Conservation (phyloP, 2,888 invertebrate genomes). For the Trissolcus brochymenae region DNA sequence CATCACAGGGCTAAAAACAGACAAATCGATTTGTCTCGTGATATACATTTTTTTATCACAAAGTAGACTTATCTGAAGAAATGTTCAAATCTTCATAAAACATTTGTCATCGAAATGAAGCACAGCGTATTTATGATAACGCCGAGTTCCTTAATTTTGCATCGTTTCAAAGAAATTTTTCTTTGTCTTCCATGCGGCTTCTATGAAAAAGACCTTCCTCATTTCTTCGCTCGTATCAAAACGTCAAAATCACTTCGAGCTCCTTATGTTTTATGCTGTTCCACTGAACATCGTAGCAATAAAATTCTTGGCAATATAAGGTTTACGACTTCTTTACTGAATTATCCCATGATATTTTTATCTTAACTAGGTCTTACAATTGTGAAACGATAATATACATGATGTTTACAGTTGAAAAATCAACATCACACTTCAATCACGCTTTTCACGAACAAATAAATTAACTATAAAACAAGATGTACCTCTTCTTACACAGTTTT, state of each 20-base stretch:
- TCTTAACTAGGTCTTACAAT: constrained; percentile 1
- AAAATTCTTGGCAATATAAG: too few species aligned
- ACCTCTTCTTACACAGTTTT: too few species aligned
- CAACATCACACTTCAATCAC: not conserved
- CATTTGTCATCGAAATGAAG: constrained; percentile 23
- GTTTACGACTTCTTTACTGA: too few species aligned
- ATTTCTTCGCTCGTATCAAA: constrained; percentile 13
- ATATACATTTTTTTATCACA: too few species aligned
- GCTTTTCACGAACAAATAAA: too few species aligned
- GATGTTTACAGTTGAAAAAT: constrained; percentile 1
- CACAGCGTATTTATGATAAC: constrained; percentile 15
- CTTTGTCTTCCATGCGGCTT: constrained; percentile 9
- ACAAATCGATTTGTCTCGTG: too few species aligned
- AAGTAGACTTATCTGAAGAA: too few species aligned
- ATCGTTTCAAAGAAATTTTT: constrained; percentile 16
- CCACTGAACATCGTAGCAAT: constrained; percentile 11
- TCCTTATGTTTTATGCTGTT: constrained; percentile 12
- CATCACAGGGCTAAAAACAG: too few species aligned
- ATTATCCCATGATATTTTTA: too few species aligned
- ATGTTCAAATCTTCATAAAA: constrained; percentile 14
- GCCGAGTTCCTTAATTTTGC: constrained; percentile 30
- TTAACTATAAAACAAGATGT: too few species aligned
- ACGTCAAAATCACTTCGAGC: constrained; percentile 5
- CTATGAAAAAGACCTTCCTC: constrained; percentile 6
- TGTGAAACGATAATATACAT: constrained; percentile 3